Evolutionary conservation across 2,888 invertebrate genomes (phyloP).

Genomic region (Lasioglossum morio): DNA sequence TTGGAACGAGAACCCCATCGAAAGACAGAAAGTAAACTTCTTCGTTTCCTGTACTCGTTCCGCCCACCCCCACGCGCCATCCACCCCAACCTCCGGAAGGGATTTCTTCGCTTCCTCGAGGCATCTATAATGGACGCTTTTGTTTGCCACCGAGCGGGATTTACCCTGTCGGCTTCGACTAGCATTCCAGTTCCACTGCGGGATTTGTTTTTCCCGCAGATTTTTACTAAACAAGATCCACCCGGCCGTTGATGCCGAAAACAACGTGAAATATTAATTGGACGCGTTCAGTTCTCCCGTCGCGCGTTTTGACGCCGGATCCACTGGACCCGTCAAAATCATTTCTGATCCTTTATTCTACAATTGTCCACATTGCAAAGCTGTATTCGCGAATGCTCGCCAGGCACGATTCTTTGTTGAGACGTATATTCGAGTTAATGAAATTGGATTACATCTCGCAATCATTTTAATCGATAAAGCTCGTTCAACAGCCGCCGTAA

Average conservation of each 20-base stretch:
- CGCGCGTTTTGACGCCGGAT: neutral
- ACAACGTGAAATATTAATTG: conserved; percentile 1
- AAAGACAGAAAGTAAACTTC: conserved; percentile 24
- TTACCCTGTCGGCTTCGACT: conserved; percentile 7
- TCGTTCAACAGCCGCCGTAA: neutral
- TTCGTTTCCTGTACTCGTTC: conserved; percentile 3
- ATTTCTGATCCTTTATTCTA: neutral
- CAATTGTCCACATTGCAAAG: neutral
- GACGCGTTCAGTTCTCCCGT: neutral
- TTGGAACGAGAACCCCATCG: conserved; percentile 7
- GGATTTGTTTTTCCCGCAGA: neutral
- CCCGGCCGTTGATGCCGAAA: neutral
- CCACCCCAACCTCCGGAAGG: conserved; percentile 11
- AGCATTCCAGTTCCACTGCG: conserved; percentile 4
- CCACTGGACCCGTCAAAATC: neutral
- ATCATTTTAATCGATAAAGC: neutral
- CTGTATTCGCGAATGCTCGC: neutral
- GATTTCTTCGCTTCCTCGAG: conserved; percentile 26
- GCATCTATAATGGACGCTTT: conserved; percentile 35
- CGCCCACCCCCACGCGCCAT: neutral
- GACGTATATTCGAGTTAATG: neutral
- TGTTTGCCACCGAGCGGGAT: conserved; percentile 27
- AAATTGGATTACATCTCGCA: neutral
- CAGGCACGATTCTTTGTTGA: neutral
- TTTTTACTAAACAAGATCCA: conserved; percentile 2